Base-by-base conservation (phyloP, 2,888 invertebrate genomes). In the Strigamia maritima region DNA sequence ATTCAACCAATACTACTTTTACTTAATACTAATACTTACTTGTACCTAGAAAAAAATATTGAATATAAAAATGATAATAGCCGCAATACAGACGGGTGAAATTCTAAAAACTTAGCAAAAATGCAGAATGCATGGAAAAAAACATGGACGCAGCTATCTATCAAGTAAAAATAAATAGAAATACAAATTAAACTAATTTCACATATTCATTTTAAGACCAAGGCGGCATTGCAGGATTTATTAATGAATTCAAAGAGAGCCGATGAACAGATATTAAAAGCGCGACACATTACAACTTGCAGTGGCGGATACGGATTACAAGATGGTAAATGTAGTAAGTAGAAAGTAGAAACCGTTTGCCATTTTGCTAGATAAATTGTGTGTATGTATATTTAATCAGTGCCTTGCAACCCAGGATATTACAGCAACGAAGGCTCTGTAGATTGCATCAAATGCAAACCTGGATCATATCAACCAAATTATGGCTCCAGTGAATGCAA, bases 381-480 rank as follows among this genome's bases (percentile, higher is more conserved):
- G 24, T 10, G 19, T 19, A 28, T 16, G 14, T n/a, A 16, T 44
- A 44, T 35, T 75, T 31, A 24, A 28, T 19, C 24, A 77, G 77
- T 31, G n/a, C 77, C 77, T 24, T 77, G 77, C 24, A 49, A 49
- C n/a, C 77, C 77, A 24, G 77, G 77, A 19, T 44, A 40, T 31
- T 77, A 44, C 38, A 77, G 77, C 24, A 19, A 38, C 14, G 44
- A 24, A 16, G 77, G 77, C 19, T 44, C 44, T 1, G 14, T 49
- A 12, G 77, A 44, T n/a, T 77, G 77, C 24, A 16, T 77, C 3
- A 24, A 77, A 49, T 77, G 77, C 31, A 31, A 77, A 14, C 26
- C 22, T 22, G 75, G 75, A 0, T 28, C 28, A 22, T 75, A 75
- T 35, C 75, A 75, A 75, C 75, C 75, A 0, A n/a, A 31, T n/a